These are phyloP conservation scores for Heteromormyrus szaboi DNA, from an alignment of 2,797 vertebrate species.

Conservation along the genomic window DNA sequence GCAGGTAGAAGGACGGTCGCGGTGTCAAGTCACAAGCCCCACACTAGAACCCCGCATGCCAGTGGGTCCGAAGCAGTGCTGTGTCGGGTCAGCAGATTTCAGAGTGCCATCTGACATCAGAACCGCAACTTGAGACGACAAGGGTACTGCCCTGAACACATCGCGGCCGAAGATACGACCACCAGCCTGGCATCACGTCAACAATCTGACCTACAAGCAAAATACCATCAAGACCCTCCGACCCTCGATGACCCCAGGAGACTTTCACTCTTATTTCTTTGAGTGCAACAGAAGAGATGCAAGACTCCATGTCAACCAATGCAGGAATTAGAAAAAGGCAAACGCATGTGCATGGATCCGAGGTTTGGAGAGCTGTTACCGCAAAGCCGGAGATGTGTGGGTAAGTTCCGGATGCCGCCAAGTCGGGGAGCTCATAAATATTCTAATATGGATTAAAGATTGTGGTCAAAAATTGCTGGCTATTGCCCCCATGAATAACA, in stretches of 20 bases:
- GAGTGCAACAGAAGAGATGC: neutral
- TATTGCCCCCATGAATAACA: slow-evolving; percentile 17
- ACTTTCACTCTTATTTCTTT: neutral
- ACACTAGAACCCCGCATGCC: neutral
- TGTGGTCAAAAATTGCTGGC: slow-evolving; percentile 35
- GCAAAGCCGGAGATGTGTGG: slow-evolving; percentile 46
- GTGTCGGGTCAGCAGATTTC: neutral
- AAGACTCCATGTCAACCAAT: neutral
- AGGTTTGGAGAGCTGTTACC: slow-evolving; percentile 31
- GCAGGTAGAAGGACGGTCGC: neutral
- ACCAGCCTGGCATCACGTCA: neutral
- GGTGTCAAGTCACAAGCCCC: neutral
- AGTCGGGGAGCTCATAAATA: slow-evolving; percentile 47
- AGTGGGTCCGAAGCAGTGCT: neutral
- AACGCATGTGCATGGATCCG: neutral
- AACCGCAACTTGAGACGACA: neutral
- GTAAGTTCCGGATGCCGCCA: slow-evolving; percentile 38
- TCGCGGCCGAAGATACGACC: neutral
- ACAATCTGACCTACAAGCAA: neutral
- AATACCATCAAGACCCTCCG: neutral
- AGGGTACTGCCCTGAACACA: neutral
- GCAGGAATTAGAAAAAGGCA: neutral
- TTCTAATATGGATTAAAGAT: slow-evolving; percentile 27
- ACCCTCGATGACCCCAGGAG: neutral
- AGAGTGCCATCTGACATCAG: neutral